Conservation (phyloP, 2,888 invertebrate genomes). For the Prosopocoilus inquinatus region DNA sequence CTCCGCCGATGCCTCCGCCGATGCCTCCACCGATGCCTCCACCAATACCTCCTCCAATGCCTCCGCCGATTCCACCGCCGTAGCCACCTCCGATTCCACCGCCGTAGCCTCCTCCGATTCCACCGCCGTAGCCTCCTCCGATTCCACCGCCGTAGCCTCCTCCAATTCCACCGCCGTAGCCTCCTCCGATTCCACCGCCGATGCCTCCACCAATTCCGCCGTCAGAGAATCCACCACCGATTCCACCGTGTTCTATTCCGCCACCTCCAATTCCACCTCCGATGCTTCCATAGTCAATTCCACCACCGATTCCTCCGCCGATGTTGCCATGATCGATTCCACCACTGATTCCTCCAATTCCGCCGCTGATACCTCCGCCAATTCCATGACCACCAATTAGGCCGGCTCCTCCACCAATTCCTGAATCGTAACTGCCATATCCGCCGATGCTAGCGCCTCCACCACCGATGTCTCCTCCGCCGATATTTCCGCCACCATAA, state of each 20-base stretch:
- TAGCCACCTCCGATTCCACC: constrained; percentile 24
- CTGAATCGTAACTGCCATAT: neutral
- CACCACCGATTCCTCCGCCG: constrained; percentile 28
- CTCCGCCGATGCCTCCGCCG: constrained; percentile 25
- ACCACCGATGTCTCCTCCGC: neutral
- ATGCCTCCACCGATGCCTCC: constrained; percentile 17
- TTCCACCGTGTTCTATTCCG: constrained; percentile 11
- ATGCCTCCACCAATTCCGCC: constrained; percentile 23
- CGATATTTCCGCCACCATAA: constrained; percentile 6
- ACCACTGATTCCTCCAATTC: constrained; percentile 3
- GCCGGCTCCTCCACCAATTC: neutral
- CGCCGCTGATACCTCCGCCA: constrained; percentile 5
- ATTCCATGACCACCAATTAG: neutral
- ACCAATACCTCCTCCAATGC: constrained; percentile 15
- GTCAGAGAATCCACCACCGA: constrained; percentile 15
- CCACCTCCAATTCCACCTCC: constrained; percentile 25
- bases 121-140: constrained; percentile 15
- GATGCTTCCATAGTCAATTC: constrained; percentile 18
- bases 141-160: constrained; percentile 15
- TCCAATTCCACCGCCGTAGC: constrained; percentile 22
- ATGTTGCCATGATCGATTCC: neutral
- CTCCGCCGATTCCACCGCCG: constrained; percentile 23
- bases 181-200: constrained; percentile 24
- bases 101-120: constrained; percentile 19
- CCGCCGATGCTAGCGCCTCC: neutral